These are phyloP conservation scores for Nycticryphes semicollaris DNA, from an alignment of 2,113 vertebrate species.

Conservation along the genomic window DNA sequence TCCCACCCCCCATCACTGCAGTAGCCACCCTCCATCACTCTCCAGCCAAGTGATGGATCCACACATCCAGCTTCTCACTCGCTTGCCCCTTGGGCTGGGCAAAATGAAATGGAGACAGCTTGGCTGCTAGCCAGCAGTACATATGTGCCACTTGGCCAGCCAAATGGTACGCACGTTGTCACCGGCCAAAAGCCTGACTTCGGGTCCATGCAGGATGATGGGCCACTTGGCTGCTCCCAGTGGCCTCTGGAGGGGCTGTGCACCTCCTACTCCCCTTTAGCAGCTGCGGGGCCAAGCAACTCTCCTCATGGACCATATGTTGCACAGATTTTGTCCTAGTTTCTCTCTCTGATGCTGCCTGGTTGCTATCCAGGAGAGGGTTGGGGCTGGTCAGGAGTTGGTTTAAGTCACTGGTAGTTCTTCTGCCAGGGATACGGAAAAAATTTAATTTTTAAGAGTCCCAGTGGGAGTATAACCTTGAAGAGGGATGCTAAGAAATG, in stretches of 20 bases:
- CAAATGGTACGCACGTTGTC: rapidly evolving
- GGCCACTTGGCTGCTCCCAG: background rate
- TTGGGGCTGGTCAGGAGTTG: background rate
- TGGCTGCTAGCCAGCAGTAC: background rate
- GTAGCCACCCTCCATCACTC: background rate
- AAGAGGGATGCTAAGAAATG: background rate
- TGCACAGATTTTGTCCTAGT: background rate
- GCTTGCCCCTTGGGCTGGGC: background rate
- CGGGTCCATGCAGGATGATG: background rate
- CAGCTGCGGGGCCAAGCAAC: background rate
- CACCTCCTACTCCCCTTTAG: background rate
- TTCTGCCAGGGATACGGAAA: background rate
- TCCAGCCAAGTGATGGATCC: background rate
- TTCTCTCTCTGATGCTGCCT: background rate
- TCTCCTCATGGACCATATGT: rapidly evolving
- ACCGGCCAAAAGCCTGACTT: background rate
- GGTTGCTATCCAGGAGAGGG: background rate
- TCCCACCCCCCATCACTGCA: too few relatives aligned
- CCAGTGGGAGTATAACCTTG: background rate
- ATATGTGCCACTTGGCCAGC: background rate
- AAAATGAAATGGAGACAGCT: background rate
- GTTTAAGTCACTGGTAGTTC: background rate
- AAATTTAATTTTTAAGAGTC: background rate
- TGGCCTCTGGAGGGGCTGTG: rapidly evolving
- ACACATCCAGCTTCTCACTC: background rate